phyloP scores from a whole-genome alignment of 2,113 vertebrate genomes.

The Hippoglossus stenolepis region DNA sequence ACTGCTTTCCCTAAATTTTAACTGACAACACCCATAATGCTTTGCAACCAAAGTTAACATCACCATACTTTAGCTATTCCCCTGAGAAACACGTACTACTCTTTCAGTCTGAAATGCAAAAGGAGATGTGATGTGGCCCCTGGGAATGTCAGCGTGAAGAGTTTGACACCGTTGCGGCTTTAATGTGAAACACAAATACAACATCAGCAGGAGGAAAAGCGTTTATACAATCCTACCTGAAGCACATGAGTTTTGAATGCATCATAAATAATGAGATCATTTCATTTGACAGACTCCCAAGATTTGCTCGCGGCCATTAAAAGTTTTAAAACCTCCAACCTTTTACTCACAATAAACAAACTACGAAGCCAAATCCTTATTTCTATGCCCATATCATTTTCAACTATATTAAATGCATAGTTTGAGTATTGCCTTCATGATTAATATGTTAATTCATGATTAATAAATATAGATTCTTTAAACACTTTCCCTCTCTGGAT shows the following conservation, averaged over 20 bases:
- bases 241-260: not conserved
- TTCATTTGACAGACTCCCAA: not conserved
- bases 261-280: not conserved
- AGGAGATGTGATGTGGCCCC: not conserved
- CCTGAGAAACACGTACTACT: not conserved
- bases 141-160: not conserved
- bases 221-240: not conserved
- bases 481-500: no score
- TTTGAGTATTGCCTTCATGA: no score
- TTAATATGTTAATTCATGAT: no score
- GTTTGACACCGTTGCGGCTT: not conserved
- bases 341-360: not conserved
- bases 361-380: not conserved
- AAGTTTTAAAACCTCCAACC: not conserved
- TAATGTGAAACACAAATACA: not conserved
- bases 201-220: not conserved
- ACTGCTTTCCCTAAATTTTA: not conserved
- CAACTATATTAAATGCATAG: no score
- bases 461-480: no score
- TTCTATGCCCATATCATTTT: no score
- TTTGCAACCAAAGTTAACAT: conserved; percentile 15
- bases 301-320: not conserved
- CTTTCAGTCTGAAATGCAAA: conserved; percentile 9
- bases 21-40: conserved; percentile 11
- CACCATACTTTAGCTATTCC: not conserved